Evolutionary conservation across 2,888 invertebrate species (phyloP).

Genomic region (Amiota communis): DNA sequence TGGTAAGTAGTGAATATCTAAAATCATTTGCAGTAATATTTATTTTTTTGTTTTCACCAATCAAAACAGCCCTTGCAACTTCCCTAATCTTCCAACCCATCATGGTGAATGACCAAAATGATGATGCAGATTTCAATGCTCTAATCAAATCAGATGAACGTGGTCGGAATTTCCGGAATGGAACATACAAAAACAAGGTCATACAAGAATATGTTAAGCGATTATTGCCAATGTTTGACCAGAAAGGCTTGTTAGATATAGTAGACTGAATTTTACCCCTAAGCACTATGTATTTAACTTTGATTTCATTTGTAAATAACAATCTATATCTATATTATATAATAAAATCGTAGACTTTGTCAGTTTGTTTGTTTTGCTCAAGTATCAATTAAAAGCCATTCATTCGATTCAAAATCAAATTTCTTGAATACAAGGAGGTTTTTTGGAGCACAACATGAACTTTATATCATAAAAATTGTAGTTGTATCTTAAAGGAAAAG

Average conservation of each 20-base stretch:
- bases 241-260: constrained; percentile 63
- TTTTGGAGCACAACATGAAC: too few species aligned
- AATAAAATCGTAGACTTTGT: too few species aligned
- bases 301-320: too few species aligned
- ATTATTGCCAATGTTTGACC: constrained; percentile 66
- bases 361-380: too few species aligned
- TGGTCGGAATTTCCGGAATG: constrained; percentile 49
- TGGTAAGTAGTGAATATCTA: constrained; percentile 49
- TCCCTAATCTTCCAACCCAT: constrained; percentile 53
- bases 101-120: constrained; percentile 60
- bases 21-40: neutral
- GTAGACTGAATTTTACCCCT: constrained; percentile 34
- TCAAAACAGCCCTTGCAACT: constrained; percentile 52
- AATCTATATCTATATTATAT: too few species aligned
- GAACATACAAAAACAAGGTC: constrained; percentile 59
- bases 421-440: too few species aligned
- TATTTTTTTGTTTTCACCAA: too few species aligned
- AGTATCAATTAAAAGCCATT: too few species aligned
- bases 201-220: constrained; percentile 60
- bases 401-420: too few species aligned
- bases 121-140: constrained; percentile 62
- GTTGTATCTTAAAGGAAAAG: too few species aligned
- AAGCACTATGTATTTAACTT: too few species aligned
- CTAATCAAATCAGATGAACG: constrained; percentile 58
- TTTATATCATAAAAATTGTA: too few species aligned